Conservation (phyloP, 1,140 invertebrate genomes). For the Drosophila tropicalis region DNA sequence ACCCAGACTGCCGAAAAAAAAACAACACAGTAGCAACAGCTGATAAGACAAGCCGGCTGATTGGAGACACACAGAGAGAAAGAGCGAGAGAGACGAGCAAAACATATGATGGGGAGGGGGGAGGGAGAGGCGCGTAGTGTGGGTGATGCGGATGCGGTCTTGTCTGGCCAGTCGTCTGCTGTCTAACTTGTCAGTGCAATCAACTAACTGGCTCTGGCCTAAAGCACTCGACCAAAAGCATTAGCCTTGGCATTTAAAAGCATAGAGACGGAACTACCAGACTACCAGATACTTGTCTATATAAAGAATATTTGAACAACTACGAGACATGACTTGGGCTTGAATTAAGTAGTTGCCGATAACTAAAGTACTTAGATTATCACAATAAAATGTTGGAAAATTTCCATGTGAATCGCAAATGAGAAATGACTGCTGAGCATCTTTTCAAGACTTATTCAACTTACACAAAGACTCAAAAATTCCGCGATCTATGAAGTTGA, state of each 20-base stretch:
- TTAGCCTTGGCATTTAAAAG: slow-evolving; percentile 67
- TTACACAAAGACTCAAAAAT: no score
- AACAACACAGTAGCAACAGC: slow-evolving; percentile 44
- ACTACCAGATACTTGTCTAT: no score
- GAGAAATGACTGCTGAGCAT: no score
- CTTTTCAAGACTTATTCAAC: no score
- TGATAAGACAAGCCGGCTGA: slow-evolving; percentile 62
- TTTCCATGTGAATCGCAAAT: no score
- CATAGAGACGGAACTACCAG: slow-evolving; percentile 26
- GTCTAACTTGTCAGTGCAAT: slow-evolving; percentile 37
- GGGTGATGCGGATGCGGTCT: slow-evolving; percentile 5
- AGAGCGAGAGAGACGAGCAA: background rate
- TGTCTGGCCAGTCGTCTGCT: background rate
- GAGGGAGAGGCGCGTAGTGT: background rate
- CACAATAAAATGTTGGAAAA: no score
- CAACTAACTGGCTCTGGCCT: slow-evolving; percentile 44
- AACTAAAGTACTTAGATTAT: no score
- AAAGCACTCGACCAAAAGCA: slow-evolving; percentile 8
- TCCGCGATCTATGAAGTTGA: no score
- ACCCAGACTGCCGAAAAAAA: no score
- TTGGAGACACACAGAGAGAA: background rate
- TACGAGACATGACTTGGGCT: no score
- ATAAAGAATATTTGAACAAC: no score
- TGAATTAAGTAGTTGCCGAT: no score
- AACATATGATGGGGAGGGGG: background rate